Percentiles rank a stretch among this genome's conserved stretches.
Evolutionary conservation across 2,113 vertebrate species (phyloP).

Genomic region (Toxotes chatareus): DNA sequence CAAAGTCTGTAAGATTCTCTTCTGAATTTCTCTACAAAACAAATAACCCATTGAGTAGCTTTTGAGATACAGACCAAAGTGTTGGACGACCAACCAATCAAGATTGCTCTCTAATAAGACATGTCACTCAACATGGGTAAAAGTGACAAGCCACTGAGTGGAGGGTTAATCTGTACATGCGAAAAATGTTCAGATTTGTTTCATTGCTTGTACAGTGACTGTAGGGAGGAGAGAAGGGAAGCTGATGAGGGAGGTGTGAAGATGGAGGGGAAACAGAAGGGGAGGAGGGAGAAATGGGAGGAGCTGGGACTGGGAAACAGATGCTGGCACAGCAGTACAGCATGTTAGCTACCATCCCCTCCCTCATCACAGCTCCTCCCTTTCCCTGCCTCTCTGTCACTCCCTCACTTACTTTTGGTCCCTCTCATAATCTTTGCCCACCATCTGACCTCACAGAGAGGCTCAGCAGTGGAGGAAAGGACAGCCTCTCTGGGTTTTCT

Average conservation of each 20-base stretch:
- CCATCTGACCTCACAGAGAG: constrained; percentile 64
- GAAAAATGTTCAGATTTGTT: not conserved
- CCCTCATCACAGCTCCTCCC: constrained; percentile 52
- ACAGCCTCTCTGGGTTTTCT: constrained; percentile 26
- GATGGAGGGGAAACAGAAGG: constrained; percentile 3
- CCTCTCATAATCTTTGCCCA: constrained; percentile 49
- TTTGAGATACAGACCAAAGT: too few species aligned
- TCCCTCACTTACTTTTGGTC: constrained; percentile 55
- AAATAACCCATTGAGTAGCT: too few species aligned
- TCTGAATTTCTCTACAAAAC: too few species aligned
- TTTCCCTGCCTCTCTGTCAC: constrained; percentile 31
- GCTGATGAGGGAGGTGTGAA: constrained; percentile 28
- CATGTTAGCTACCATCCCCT: constrained; percentile 47
- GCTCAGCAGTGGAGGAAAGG: constrained; percentile 47
- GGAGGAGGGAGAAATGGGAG: constrained; percentile 30
- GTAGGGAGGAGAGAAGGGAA: constrained; percentile 8
- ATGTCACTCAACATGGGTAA: not conserved
- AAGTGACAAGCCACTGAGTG: not conserved
- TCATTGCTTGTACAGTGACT: not conserved
- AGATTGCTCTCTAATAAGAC: too few species aligned
- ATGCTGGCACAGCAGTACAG: constrained; percentile 50
- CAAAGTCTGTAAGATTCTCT: too few species aligned
- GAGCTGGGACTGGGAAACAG: constrained; percentile 61
- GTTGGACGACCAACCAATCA: not conserved
- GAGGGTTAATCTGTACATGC: not conserved